Evolutionary conservation across 2,888 invertebrate genomes (phyloP).

Genomic region (Apamea anceps): DNA sequence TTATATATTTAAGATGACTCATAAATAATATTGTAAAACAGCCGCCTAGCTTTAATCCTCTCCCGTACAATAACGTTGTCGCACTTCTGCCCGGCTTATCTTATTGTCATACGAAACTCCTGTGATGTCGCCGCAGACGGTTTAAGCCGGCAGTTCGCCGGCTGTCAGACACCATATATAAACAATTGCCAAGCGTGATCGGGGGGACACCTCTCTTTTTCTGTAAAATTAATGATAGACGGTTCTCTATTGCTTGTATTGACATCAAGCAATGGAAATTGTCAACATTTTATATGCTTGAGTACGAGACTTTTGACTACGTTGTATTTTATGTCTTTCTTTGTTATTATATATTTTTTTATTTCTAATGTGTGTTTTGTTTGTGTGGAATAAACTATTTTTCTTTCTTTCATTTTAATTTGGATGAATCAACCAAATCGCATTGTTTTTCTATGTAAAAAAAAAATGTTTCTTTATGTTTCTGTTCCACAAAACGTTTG

Average conservation of each 20-base stretch:
- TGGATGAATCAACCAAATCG: too few relatives aligned
- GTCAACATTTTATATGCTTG: too few relatives aligned
- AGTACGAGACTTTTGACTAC: too few relatives aligned
- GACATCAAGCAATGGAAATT: too few relatives aligned
- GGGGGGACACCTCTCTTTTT: constrained; percentile 35
- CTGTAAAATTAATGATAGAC: not conserved
- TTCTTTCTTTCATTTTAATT: too few relatives aligned
- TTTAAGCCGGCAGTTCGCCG: constrained; percentile 69
- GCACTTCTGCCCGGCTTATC: constrained; percentile 62
- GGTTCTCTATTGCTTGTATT: not conserved
- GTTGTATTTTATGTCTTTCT: too few relatives aligned
- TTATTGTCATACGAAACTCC: constrained; percentile 66
- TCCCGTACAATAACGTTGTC: constrained; percentile 60
- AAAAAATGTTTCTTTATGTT: not conserved
- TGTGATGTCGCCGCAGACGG: constrained; percentile 65
- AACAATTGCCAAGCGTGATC: constrained; percentile 57
- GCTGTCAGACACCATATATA: constrained; percentile 67
- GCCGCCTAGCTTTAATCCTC: constrained; percentile 41
- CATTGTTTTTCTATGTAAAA: too few relatives aligned
- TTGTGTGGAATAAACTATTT: too few relatives aligned
- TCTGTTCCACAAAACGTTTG: not conserved
- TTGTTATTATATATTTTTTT: not conserved
- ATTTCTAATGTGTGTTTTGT: too few relatives aligned
- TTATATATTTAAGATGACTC: too few relatives aligned
- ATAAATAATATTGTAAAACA: constrained; percentile 41